Percentiles rank a stretch among this genome's conserved stretches.
Conservation (phyloP, 2,797 vertebrate genomes). For the Ctenopoma multispine region DNA sequence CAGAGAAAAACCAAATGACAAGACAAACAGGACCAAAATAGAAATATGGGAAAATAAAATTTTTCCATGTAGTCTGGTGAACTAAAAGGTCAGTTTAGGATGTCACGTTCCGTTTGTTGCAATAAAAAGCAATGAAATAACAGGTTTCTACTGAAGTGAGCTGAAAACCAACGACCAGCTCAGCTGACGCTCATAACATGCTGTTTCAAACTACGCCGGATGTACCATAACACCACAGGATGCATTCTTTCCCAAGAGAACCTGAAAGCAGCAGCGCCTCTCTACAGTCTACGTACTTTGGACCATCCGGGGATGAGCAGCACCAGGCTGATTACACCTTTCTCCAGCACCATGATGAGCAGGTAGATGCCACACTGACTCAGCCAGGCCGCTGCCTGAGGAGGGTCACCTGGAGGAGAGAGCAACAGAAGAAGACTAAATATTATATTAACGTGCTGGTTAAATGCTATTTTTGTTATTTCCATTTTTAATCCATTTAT, state of each 20-base stretch:
- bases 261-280: background rate
- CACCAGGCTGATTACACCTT: slow-evolving; percentile 81
- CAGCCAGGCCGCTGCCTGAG: slow-evolving; percentile 83
- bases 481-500: background rate
- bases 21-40: background rate
- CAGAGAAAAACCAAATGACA: background rate
- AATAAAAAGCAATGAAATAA: background rate
- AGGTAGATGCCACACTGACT: slow-evolving; percentile 86
- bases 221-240: background rate
- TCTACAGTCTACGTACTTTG: slow-evolving; percentile 68
- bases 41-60: background rate
- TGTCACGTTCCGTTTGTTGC: background rate
- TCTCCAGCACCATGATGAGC: slow-evolving; percentile 87
- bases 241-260: background rate
- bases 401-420: slow-evolving; percentile 79
- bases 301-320: slow-evolving; percentile 86
- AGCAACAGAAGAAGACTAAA: background rate
- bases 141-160: too few relatives aligned
- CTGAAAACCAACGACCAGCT: too few relatives aligned
- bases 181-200: too few relatives aligned
- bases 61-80: background rate
- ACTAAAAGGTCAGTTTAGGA: background rate
- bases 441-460: background rate
- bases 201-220: too few relatives aligned
- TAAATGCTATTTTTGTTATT: background rate